These are phyloP conservation scores for Sibirionetta formosa DNA, from an alignment of 2,797 vertebrate genomes.

Conservation along the genomic window DNA sequence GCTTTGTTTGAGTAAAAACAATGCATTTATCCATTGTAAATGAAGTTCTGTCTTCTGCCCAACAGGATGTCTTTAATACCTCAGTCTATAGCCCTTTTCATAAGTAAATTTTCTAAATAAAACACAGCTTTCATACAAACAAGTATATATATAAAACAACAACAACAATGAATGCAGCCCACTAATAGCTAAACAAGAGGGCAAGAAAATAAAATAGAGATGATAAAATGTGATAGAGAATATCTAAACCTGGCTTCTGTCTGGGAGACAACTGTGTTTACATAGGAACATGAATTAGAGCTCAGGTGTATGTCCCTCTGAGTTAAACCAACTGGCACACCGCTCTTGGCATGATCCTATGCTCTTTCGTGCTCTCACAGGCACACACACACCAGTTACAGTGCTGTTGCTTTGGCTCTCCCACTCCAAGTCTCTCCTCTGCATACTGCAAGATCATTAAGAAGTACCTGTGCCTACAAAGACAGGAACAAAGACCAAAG, in stretches of 20 bases:
- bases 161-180: not conserved
- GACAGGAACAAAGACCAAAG: too few species aligned
- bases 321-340: not conserved
- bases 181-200: not conserved
- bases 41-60: conserved; percentile 8
- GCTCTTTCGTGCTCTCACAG: not conserved
- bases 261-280: not conserved
- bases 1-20: not conserved
- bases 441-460: not conserved
- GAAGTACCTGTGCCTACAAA: too few species aligned
- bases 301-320: fast-evolving
- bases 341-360: not conserved
- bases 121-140: not conserved
- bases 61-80: not conserved
- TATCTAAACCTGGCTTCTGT: not conserved
- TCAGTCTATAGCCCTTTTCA: not conserved
- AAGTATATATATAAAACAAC: not conserved
- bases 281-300: not conserved
- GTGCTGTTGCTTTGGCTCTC: not conserved
- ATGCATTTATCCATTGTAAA: not conserved
- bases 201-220: not conserved
- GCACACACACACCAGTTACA: not conserved
- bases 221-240: not conserved
- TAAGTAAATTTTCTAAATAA: not conserved
- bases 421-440: not conserved